These are phyloP conservation scores for Danio choprae DNA, from an alignment of 2,797 vertebrate species.

Conservation along the genomic window DNA sequence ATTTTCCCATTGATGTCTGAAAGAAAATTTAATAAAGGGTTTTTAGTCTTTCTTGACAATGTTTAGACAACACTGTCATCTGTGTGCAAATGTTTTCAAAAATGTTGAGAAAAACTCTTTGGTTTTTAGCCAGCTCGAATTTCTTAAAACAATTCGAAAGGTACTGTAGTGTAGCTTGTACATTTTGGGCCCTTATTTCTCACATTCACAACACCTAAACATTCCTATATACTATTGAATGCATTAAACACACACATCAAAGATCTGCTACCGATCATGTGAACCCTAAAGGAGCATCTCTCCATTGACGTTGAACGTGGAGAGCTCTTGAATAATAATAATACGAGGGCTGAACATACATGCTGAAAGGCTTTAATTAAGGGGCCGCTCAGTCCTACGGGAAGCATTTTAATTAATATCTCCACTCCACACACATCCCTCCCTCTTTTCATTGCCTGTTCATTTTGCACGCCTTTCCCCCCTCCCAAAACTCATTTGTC, in stretches of 20 bases:
- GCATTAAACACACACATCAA: slow-evolving; percentile 36
- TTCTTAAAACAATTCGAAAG: no score
- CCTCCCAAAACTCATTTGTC: neutral
- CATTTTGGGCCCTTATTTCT: neutral
- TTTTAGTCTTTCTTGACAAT: no score
- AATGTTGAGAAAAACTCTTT: no score
- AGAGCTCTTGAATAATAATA: slow-evolving; percentile 72
- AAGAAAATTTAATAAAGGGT: no score
- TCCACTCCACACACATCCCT: slow-evolving; percentile 55
- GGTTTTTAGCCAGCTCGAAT: no score
- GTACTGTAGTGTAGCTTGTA: neutral
- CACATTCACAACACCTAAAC: neutral
- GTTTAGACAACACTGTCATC: no score
- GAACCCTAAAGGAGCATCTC: slow-evolving; percentile 4
- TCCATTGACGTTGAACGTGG: slow-evolving; percentile 12
- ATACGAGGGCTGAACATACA: slow-evolving; percentile 69
- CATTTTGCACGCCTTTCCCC: neutral
- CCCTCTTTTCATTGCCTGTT: slow-evolving; percentile 23
- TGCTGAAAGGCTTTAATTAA: slow-evolving; percentile 76
- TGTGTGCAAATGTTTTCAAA: no score
- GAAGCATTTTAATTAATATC: slow-evolving; percentile 79
- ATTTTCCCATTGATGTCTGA: no score
- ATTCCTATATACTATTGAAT: neutral
- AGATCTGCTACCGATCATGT: slow-evolving; percentile 43
- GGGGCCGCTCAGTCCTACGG: slow-evolving; percentile 69